Conservation (phyloP, 2,113 vertebrate species). For the Chaetorhynchus papuensis region DNA sequence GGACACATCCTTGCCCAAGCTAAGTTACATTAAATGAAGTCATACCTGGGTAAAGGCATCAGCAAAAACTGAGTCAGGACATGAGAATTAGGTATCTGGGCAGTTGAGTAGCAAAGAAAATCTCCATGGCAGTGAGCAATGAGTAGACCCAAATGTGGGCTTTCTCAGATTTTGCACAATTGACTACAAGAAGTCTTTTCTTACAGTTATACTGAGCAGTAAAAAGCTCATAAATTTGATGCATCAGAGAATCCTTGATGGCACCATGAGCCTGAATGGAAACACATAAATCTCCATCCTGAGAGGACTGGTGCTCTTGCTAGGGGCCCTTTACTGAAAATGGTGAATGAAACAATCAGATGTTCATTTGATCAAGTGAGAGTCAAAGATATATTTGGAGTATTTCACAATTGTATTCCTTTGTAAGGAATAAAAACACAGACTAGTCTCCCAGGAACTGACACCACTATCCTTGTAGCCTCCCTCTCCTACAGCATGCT, state of each 20-base stretch:
- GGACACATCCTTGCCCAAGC: background rate
- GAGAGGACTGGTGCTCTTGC: background rate
- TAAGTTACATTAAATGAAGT: background rate
- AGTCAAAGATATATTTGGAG: background rate
- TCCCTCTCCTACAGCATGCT: background rate
- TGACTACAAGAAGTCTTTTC: background rate
- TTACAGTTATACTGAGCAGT: background rate
- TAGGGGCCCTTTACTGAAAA: background rate
- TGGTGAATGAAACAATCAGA: background rate
- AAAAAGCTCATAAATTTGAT: background rate
- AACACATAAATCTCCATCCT: background rate
- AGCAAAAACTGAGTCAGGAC: background rate
- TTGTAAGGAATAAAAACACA: background rate
- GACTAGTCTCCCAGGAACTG: background rate
- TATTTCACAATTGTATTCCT: background rate
- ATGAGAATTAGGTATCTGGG: background rate
- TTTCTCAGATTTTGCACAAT: background rate
- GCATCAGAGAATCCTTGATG: background rate
- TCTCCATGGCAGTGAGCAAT: background rate
- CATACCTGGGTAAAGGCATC: background rate
- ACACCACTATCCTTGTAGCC: background rate
- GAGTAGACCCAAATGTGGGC: background rate
- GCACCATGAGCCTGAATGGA: background rate
- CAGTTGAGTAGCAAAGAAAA: background rate
- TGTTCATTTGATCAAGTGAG: background rate